Conservation (phyloP, 2,888 invertebrate species). For the Drosophila paracracens region DNA sequence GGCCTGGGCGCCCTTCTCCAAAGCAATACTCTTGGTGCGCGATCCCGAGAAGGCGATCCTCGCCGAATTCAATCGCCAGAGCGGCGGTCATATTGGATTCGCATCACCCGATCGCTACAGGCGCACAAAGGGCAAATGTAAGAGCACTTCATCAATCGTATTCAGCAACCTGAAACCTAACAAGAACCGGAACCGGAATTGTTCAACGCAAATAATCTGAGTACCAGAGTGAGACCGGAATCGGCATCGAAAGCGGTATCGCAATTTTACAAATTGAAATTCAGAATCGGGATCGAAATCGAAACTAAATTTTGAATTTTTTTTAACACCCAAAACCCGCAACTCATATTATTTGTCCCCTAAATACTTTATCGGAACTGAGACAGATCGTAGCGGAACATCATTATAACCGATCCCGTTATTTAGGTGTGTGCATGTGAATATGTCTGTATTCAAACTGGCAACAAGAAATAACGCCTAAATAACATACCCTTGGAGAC, state of each 20-base stretch:
- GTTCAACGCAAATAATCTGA: not conserved
- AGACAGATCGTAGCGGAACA: not conserved
- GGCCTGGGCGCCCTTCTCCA: conserved; percentile 87
- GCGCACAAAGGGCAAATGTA: conserved; percentile 88
- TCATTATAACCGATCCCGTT: not conserved
- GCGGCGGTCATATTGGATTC: conserved; percentile 92
- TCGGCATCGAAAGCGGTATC: not conserved
- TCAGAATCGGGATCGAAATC: not conserved
- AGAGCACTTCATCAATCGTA: conserved; percentile 57
- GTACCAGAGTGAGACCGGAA: not conserved
- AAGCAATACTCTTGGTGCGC: conserved; percentile 90
- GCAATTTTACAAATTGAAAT: not conserved
- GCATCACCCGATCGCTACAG: conserved; percentile 89
- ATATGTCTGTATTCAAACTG: too few species aligned
- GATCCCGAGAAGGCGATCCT: conserved; percentile 89
- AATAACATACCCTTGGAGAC: not conserved
- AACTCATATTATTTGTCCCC: not conserved
- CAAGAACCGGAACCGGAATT: not conserved
- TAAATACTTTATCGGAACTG: not conserved
- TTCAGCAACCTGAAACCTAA: not conserved
- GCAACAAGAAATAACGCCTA: not conserved
- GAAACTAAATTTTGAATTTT: not conserved
- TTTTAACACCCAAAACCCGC: too few species aligned
- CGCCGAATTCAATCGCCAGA: conserved; percentile 92
- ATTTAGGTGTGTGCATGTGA: not conserved